Evolutionary conservation across 23 tunicate genomes (phyloP).

Genomic region (Clavelina lepadiformis): DNA sequence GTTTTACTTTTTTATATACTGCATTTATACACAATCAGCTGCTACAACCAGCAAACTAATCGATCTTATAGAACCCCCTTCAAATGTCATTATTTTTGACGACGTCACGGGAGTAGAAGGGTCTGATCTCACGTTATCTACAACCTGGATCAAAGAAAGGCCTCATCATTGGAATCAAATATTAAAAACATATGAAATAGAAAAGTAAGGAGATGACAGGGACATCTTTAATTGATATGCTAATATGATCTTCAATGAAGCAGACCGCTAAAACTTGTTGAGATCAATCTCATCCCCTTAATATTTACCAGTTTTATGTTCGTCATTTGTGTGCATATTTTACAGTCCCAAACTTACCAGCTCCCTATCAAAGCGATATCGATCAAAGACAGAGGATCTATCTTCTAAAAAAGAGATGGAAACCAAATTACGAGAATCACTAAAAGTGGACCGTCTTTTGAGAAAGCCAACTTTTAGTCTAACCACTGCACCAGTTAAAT

Average conservation of each 20-base stretch:
- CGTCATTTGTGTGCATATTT: not conserved
- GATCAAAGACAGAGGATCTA: no score
- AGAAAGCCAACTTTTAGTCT: no score
- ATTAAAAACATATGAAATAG: constrained; percentile 27
- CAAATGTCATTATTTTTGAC: constrained; percentile 50
- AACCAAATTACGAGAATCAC: no score
- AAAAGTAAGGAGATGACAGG: constrained; percentile 20
- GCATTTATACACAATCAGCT: no score
- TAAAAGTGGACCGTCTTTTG: no score
- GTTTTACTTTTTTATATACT: no score
- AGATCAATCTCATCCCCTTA: not conserved
- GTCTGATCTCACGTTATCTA: constrained; percentile 42
- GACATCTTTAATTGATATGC: no score
- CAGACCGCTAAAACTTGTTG: no score
- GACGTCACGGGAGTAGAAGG: constrained; percentile 67
- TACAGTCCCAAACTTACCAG: constrained; percentile 50
- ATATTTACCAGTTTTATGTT: not conserved
- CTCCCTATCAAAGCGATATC: constrained; percentile 11
- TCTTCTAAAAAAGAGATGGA: no score
- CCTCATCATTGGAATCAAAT: constrained; percentile 38
- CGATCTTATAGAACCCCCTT: constrained; percentile 46
- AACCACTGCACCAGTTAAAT: no score
- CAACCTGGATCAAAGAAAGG: constrained; percentile 46
- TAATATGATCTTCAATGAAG: no score
- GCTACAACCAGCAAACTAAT: no score